Conservation (phyloP, 2,113 vertebrate species). For the Passerina amoena region DNA sequence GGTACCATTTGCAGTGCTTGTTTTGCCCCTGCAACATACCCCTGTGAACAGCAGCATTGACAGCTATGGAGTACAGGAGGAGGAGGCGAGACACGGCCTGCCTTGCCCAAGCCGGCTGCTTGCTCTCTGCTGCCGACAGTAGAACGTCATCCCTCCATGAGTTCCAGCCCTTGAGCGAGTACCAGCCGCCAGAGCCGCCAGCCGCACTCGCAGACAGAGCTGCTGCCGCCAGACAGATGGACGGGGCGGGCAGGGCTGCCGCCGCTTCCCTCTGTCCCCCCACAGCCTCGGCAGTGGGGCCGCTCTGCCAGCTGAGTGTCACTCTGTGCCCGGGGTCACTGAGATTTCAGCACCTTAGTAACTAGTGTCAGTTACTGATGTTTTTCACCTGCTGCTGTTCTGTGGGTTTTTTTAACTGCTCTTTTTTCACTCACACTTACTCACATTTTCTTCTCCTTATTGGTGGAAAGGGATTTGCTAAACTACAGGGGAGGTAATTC, state of each 20-base stretch:
- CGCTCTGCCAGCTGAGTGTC: accelerated
- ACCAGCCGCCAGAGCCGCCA: not conserved
- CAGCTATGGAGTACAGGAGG: not conserved
- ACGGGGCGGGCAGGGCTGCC: too few relatives aligned
- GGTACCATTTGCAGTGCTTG: not conserved
- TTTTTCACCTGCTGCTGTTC: not conserved
- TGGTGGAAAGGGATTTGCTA: not conserved
- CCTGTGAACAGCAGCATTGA: not conserved
- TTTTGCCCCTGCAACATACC: too few relatives aligned
- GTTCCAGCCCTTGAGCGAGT: not conserved
- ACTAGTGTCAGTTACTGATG: not conserved
- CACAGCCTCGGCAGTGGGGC: accelerated
- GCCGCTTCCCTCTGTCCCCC: not conserved
- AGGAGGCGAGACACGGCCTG: accelerated
- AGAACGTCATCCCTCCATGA: too few relatives aligned
- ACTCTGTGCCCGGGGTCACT: not conserved
- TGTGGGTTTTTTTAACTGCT: not conserved
- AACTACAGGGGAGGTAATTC: not conserved
- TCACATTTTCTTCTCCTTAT: not conserved
- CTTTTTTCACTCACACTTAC: not conserved
- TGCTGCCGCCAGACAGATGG: not conserved
- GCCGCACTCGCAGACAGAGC: not conserved
- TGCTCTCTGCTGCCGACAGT: too few relatives aligned
- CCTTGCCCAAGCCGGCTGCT: not conserved
- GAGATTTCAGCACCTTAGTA: too few relatives aligned